Percentiles rank a stretch among this genome's conserved stretches.
Conservation (phyloP, 2,888 invertebrate species). For the Nycteola revayana region DNA sequence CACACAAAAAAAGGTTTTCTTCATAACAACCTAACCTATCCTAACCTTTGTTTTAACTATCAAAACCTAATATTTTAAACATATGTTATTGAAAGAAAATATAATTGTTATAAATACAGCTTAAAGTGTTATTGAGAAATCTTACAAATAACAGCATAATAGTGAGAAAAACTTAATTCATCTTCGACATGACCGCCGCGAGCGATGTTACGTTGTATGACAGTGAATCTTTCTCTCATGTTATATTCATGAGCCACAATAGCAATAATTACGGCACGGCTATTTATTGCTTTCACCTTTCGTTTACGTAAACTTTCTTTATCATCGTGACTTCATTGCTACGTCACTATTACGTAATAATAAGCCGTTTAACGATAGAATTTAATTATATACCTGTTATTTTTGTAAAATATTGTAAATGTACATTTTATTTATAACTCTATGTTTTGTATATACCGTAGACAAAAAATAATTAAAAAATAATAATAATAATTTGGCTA, state of each 20-base stretch:
- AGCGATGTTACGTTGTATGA: slow-evolving; percentile 48
- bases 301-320: slow-evolving; percentile 66
- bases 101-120: too few species aligned
- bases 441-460: too few species aligned
- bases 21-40: too few species aligned
- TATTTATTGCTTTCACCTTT: slow-evolving; percentile 66
- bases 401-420: slow-evolving; percentile 7
- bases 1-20: too few species aligned
- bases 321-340: slow-evolving; percentile 41
- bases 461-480: too few species aligned
- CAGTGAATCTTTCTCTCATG: slow-evolving; percentile 60
- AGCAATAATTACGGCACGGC: slow-evolving; percentile 58
- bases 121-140: too few species aligned
- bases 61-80: too few species aligned
- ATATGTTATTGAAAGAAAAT: too few species aligned
- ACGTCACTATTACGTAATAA: slow-evolving; percentile 43
- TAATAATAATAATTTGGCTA: too few species aligned
- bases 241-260: slow-evolving; percentile 63
- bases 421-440: too few species aligned
- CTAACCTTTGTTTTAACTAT: too few species aligned
- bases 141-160: too few species aligned
- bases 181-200: slow-evolving; percentile 26
- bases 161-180: slow-evolving; percentile 10
- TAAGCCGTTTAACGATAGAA: neutral
- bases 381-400: slow-evolving; percentile 3